Conservation (phyloP, 2,797 vertebrate genomes). For the Pangasius djambal region DNA sequence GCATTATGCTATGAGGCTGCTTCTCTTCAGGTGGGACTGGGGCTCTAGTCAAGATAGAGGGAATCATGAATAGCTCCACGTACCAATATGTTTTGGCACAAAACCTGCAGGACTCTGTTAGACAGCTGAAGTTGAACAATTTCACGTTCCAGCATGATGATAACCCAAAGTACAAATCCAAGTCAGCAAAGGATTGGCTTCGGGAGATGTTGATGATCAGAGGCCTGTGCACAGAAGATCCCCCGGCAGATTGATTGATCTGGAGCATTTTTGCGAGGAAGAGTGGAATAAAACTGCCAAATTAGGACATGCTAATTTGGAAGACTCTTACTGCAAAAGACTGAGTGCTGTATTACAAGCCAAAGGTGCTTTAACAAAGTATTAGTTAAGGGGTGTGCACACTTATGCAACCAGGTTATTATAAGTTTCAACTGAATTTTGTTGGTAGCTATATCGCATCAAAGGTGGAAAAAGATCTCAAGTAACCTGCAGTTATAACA, state of each 20-base stretch:
- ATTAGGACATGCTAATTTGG: background rate
- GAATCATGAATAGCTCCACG: background rate
- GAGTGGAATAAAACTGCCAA: background rate
- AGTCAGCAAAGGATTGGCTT: background rate
- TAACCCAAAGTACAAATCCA: background rate
- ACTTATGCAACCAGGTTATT: background rate
- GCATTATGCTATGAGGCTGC: background rate
- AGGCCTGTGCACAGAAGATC: background rate
- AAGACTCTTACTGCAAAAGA: no score
- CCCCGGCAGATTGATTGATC: background rate
- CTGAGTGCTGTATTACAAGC: background rate
- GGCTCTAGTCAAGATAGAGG: no score
- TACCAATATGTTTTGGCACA: background rate
- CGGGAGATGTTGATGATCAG: background rate
- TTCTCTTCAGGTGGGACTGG: background rate
- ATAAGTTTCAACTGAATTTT: background rate
- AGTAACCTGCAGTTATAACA: background rate
- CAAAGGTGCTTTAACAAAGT: background rate
- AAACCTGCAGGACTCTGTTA: background rate
- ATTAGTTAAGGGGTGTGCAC: background rate
- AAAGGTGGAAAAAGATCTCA: background rate
- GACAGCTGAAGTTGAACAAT: background rate
- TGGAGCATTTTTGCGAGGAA: background rate
- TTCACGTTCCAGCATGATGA: background rate
- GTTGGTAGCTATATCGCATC: background rate